Percentiles rank a stretch among this genome's conserved stretches.
These are phyloP conservation scores for Gallinago media DNA, from an alignment of 2,113 vertebrate species.

Conservation along the genomic window DNA sequence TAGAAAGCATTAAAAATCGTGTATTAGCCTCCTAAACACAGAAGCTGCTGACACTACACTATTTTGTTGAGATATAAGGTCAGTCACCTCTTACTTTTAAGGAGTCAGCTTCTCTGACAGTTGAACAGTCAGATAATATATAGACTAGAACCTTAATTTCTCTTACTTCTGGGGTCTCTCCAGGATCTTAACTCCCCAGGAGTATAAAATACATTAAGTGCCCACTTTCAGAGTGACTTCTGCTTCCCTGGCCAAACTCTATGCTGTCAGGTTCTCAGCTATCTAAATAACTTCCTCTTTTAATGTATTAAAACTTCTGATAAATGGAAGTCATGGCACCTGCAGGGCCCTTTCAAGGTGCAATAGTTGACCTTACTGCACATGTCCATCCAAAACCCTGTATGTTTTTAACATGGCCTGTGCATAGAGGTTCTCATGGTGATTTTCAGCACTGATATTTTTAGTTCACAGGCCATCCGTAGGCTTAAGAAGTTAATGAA, in stretches of 20 bases:
- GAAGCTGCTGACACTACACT: neutral
- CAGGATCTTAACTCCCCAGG: neutral
- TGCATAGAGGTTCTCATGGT: neutral
- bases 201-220: neutral
- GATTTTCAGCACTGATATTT: neutral
- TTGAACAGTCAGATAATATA: neutral
- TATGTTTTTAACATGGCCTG: neutral
- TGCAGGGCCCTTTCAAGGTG: neutral
- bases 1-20: neutral
- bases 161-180: neutral
- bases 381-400: neutral
- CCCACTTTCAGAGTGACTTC: neutral
- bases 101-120: neutral
- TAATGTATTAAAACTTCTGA: neutral
- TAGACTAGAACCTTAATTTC: neutral
- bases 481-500: neutral
- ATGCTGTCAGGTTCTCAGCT: neutral
- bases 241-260: neutral
- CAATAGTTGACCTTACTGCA: neutral
- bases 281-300: neutral
- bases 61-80: neutral
- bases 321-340: neutral
- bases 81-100: neutral
- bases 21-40: neutral
- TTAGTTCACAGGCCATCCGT: neutral